Percentiles rank a stretch among this genome's conserved stretches.
Conservation (phyloP, 2,888 invertebrate species). For the Podabrus alpinus region DNA sequence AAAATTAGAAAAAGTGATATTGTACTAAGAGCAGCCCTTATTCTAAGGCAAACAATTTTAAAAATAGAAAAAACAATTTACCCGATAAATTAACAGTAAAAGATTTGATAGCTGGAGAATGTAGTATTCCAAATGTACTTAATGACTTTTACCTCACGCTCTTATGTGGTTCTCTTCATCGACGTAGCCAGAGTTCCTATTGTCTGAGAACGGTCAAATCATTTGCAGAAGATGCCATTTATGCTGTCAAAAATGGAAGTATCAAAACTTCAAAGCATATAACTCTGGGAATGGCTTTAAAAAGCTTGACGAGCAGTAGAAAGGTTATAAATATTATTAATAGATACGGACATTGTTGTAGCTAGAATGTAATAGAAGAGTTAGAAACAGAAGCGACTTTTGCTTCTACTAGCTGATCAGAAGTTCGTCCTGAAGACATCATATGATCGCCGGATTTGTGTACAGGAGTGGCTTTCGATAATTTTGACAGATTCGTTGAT, state of each 20-base stretch:
- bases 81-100: too few relatives aligned
- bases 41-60: too few relatives aligned
- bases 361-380: slow-evolving; percentile 42
- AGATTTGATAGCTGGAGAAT: too few relatives aligned
- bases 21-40: too few relatives aligned
- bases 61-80: too few relatives aligned
- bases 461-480: slow-evolving; percentile 34
- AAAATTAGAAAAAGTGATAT: too few relatives aligned
- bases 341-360: slow-evolving; percentile 43
- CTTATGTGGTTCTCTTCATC: too few relatives aligned
- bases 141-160: too few relatives aligned
- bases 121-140: too few relatives aligned
- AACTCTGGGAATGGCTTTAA: slow-evolving; percentile 42
- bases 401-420: slow-evolving; percentile 27
- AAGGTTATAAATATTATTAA: slow-evolving; percentile 42
- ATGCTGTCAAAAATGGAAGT: background rate
- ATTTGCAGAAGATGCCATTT: too few relatives aligned
- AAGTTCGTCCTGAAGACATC: slow-evolving; percentile 37
- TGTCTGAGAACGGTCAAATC: too few relatives aligned
- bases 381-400: slow-evolving; percentile 43
- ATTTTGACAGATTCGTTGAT: slow-evolving; percentile 16
- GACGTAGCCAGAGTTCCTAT: too few relatives aligned
- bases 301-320: slow-evolving; percentile 41
- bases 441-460: slow-evolving; percentile 21
- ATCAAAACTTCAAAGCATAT: slow-evolving; percentile 40